These are phyloP conservation scores for Heterochromis multidens DNA, from an alignment of 2,113 vertebrate genomes.

Conservation along the genomic window DNA sequence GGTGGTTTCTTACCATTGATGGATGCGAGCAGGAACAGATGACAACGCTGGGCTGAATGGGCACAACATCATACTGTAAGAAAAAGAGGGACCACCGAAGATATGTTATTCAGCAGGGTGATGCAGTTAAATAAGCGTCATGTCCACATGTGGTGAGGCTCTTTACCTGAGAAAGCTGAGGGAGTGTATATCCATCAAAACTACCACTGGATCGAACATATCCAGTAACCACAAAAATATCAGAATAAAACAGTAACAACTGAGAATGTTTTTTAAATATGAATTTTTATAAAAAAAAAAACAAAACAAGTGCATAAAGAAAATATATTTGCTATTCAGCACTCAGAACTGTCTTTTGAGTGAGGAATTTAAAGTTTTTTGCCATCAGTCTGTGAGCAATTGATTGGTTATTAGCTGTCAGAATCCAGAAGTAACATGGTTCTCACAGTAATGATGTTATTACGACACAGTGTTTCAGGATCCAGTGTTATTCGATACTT, in stretches of 20 bases:
- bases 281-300: too few species aligned
- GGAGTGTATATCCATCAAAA: neutral
- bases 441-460: neutral
- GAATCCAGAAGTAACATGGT: neutral
- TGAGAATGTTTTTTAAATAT: too few species aligned
- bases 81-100: slow-evolving; percentile 20
- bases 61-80: slow-evolving; percentile 94
- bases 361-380: neutral
- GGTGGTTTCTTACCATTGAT: slow-evolving; percentile 96
- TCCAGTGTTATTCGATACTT: neutral
- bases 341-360: neutral
- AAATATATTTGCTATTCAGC: neutral
- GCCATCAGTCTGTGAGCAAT: neutral
- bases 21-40: slow-evolving; percentile 93
- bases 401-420: neutral
- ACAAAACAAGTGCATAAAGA: neutral
- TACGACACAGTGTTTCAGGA: neutral
- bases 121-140: neutral
- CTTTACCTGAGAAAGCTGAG: neutral
- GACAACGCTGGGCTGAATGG: slow-evolving; percentile 93
- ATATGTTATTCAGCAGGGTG: neutral
- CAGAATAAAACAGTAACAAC: neutral
- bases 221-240: neutral
- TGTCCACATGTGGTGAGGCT: neutral
- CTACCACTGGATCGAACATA: neutral